phyloP scores from a whole-genome alignment of 1,140 invertebrate species.

The Eubasilissa regina region DNA sequence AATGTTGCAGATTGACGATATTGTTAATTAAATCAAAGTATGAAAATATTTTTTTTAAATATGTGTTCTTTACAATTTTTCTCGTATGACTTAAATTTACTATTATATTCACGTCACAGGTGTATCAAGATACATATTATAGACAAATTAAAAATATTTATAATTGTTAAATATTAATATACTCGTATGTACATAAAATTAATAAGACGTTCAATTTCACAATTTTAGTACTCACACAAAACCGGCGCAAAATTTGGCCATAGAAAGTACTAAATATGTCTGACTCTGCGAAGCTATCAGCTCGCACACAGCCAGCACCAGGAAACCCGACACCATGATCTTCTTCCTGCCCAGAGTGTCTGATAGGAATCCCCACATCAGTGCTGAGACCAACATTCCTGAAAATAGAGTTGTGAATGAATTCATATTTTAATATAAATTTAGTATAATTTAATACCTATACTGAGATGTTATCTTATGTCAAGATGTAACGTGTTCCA shows the following conservation, averaged over 20 bases:
- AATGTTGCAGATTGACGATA: too few species aligned
- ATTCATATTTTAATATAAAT: constrained; percentile 11
- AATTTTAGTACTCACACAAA: constrained; percentile 78
- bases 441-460: not conserved
- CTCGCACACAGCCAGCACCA: constrained; percentile 80
- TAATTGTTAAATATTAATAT: too few species aligned
- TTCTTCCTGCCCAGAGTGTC: constrained; percentile 82
- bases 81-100: too few species aligned
- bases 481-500: not conserved
- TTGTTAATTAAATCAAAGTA: too few species aligned
- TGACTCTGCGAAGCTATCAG: constrained; percentile 80
- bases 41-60: too few species aligned
- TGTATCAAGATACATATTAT: too few species aligned
- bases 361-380: constrained; percentile 87
- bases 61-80: too few species aligned
- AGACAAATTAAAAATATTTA: too few species aligned
- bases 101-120: too few species aligned
- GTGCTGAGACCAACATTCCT: constrained; percentile 88
- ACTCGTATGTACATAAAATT: too few species aligned
- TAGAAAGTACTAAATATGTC: constrained; percentile 78
- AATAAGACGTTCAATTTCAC: too few species aligned
- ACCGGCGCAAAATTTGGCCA: constrained; percentile 83
- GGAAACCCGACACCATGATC: constrained; percentile 81
- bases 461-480: not conserved
- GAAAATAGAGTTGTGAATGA: too few species aligned